Conservation (phyloP, 1,140 invertebrate species). For the Sesamia nonagrioides region DNA sequence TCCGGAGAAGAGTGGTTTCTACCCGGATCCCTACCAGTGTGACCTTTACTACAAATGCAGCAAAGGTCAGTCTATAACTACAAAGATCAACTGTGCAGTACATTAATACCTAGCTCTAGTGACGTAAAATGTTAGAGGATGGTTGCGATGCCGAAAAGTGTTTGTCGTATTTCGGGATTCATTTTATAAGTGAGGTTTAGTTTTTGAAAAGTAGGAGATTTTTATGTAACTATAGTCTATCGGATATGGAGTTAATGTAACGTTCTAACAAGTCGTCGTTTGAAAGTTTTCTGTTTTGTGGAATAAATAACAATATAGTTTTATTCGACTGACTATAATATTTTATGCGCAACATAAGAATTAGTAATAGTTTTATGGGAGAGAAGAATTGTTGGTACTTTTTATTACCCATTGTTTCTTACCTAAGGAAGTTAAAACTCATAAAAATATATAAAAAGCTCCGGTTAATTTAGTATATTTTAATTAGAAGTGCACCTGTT, state of each 20-base stretch:
- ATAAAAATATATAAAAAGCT: background rate
- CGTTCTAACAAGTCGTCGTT: too few relatives aligned
- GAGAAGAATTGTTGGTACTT: too few relatives aligned
- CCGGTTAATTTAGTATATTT: conserved; percentile 2
- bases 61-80: conserved; percentile 87
- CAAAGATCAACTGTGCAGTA: conserved; percentile 57
- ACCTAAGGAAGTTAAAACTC: too few relatives aligned
- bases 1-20: conserved; percentile 92
- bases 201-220: too few relatives aligned
- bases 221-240: conserved; percentile 4
- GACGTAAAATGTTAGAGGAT: conserved; percentile 16
- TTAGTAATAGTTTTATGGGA: too few relatives aligned
- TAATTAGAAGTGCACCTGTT: too few relatives aligned
- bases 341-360: too few relatives aligned
- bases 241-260: too few relatives aligned
- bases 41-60: conserved; percentile 94
- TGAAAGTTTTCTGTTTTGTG: too few relatives aligned
- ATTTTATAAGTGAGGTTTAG: background rate
- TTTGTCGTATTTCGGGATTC: conserved; percentile 39
- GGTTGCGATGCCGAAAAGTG: background rate
- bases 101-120: background rate
- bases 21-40: conserved; percentile 92
- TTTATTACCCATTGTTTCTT: too few relatives aligned
- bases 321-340: too few relatives aligned
- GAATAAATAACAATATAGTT: too few relatives aligned